phyloP scores from a whole-genome alignment of 2,113 vertebrate species.

The Solea solea region DNA sequence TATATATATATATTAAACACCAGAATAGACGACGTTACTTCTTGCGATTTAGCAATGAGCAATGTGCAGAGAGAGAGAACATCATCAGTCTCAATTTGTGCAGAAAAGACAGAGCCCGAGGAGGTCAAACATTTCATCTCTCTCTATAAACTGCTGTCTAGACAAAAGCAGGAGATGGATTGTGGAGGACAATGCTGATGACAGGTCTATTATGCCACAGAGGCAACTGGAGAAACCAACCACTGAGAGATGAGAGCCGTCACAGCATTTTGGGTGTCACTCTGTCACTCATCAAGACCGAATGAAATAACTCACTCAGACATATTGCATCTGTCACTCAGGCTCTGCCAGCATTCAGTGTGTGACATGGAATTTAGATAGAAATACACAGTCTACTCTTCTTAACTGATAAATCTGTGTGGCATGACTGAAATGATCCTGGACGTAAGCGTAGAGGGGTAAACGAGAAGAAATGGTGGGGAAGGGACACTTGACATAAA shows the following conservation, averaged over 20 bases:
- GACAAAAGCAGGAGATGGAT: slow-evolving; percentile 50
- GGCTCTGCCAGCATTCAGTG: slow-evolving; percentile 16
- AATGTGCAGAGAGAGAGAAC: slow-evolving; percentile 1
- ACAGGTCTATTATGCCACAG: slow-evolving; percentile 69
- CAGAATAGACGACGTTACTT: neutral
- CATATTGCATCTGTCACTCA: slow-evolving; percentile 52
- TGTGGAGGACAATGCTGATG: slow-evolving; percentile 61
- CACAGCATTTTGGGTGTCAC: slow-evolving; percentile 59
- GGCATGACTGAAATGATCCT: neutral
- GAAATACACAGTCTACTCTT: neutral
- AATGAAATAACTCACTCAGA: slow-evolving; percentile 44
- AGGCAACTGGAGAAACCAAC: slow-evolving; percentile 53
- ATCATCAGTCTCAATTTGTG: slow-evolving; percentile 13
- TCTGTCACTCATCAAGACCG: slow-evolving; percentile 56
- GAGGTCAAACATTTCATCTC: slow-evolving; percentile 60
- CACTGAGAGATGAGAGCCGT: slow-evolving; percentile 59
- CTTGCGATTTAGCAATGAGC: slow-evolving; percentile 24
- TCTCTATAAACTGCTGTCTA: slow-evolving; percentile 54
- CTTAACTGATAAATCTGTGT: neutral
- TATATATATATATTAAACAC: neutral
- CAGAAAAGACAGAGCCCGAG: slow-evolving; percentile 10
- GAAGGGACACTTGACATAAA: neutral
- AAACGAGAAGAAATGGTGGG: no score
- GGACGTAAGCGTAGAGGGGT: no score
- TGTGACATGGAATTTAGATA: slow-evolving; percentile 13